Evolutionary conservation across 2,797 vertebrate genomes (phyloP).

Genomic region (Parauchenoglanis ngamensis): DNA sequence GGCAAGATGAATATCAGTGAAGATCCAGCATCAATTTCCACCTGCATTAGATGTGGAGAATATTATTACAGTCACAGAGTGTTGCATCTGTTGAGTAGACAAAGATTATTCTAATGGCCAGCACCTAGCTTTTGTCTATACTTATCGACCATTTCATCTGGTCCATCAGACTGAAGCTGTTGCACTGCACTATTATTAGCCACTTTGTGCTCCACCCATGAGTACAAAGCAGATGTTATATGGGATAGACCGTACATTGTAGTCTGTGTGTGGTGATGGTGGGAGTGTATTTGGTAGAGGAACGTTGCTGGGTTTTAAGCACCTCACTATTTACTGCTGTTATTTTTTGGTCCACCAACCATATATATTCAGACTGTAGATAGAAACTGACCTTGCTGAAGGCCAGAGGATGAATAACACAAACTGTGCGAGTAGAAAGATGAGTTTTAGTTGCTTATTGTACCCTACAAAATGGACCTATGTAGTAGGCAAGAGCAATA

Average conservation of each 20-base stretch:
- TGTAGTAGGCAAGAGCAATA: neutral
- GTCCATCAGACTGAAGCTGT: neutral
- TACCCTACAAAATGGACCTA: neutral
- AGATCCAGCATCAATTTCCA: neutral
- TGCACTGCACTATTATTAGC: constrained; percentile 16
- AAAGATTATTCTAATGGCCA: neutral
- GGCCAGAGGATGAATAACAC: neutral
- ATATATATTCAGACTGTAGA: neutral
- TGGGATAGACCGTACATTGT: neutral
- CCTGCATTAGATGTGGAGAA: neutral
- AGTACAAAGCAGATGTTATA: constrained; percentile 12
- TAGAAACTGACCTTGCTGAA: neutral
- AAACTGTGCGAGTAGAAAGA: neutral
- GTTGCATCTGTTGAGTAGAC: neutral
- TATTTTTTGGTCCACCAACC: neutral
- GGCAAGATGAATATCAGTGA: neutral
- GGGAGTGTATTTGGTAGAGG: neutral
- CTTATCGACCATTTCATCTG: neutral
- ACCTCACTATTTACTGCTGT: neutral
- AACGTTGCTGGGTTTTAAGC: neutral
- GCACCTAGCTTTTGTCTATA: neutral
- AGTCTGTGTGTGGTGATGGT: neutral
- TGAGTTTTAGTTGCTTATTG: neutral
- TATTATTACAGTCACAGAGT: neutral
- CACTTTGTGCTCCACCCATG: neutral